Evolutionary conservation across 2,888 invertebrate genomes (phyloP).

Genomic region (Entomobrya proxima): DNA sequence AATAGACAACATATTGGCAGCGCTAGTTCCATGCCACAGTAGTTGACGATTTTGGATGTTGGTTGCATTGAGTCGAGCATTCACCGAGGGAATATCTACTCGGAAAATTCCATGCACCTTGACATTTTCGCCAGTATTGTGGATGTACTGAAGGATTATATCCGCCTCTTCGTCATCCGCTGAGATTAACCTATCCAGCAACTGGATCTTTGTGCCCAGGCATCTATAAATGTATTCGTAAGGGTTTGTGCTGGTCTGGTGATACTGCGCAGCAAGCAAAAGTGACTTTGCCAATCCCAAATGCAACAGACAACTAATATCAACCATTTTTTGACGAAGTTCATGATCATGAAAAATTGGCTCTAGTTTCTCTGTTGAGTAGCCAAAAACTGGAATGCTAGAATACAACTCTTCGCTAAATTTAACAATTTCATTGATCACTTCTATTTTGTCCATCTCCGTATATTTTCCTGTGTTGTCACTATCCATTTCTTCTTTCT

Average conservation of each 20-base stretch:
- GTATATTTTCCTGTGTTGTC: slow-evolving; percentile 41
- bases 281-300: slow-evolving; percentile 78
- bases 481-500: slow-evolving; percentile 71
- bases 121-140: slow-evolving; percentile 76
- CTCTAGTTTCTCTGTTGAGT: slow-evolving; percentile 77
- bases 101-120: slow-evolving; percentile 74
- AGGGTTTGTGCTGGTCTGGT: slow-evolving; percentile 77
- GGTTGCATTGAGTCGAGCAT: slow-evolving; percentile 32
- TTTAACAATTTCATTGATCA: slow-evolving; percentile 76
- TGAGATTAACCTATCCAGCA: slow-evolving; percentile 77
- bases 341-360: slow-evolving; percentile 77
- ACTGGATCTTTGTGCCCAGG: slow-evolving; percentile 77
- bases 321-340: slow-evolving; percentile 76
- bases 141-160: slow-evolving; percentile 79
- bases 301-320: slow-evolving; percentile 77
- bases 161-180: slow-evolving; percentile 78
- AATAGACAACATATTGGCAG: slow-evolving; percentile 79
- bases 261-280: slow-evolving; percentile 76
- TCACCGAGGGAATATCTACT: slow-evolving; percentile 71
- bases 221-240: slow-evolving; percentile 79
- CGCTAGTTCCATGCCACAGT: slow-evolving; percentile 80
- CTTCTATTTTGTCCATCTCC: slow-evolving; percentile 52
- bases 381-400: slow-evolving; percentile 79
- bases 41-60: slow-evolving; percentile 75
- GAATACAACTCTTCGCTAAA: slow-evolving; percentile 79